Base-by-base conservation (phyloP, 2,888 invertebrate genomes). In the Calephelis perditalis region DNA sequence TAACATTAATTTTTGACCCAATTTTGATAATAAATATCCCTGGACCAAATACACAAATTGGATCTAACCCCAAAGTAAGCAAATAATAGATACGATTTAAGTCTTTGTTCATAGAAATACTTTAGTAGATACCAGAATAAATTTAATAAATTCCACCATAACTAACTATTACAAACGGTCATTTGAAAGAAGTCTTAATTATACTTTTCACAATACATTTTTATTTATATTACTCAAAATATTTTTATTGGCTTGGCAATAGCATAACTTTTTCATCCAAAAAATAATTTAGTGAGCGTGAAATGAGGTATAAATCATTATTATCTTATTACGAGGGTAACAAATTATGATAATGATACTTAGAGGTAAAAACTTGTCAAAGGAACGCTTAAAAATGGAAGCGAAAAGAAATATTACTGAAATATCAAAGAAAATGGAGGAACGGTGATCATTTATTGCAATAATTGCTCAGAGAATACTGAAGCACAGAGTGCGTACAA, bases 341-440 rank as follows among this genome's bases (percentile, higher is more conserved):
- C 49, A 49, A 49, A 49, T 49, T 35, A 49, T 49, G 5, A 49
- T 49, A 49, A 49, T 49, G 49, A 35, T 10, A 49, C 49, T 49
- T 49, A 49, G 10, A 26, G 10, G 49, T 49, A 49, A 49, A 49
- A 49, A 49, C 49, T 15, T 49, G 49, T 49, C 49, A 49, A 5
- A 26, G 15, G 26, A 49, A 3, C 26, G 49, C 49, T 49, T 15
- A 49, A 49, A 49, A 49, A 49, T 49, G 49, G 10, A 49, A 35
- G 49, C 49, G 49, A 15, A 49, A 35, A 49, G 49, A 49, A 35
- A 10, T 49, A 49, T 49, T 26, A 10, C 26, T 26, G 26, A 6
- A 49, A 49, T 49, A 49, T 49, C 49, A 49, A 35, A 49, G 49
- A 49, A 49, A 49, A 49, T 49, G 47, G 26, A 49, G 26, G 49